Percentiles rank a stretch among this genome's conserved stretches.
Evolutionary conservation across 2,797 vertebrate genomes (phyloP).

Genomic region (Crossoptilon crossoptilon): DNA sequence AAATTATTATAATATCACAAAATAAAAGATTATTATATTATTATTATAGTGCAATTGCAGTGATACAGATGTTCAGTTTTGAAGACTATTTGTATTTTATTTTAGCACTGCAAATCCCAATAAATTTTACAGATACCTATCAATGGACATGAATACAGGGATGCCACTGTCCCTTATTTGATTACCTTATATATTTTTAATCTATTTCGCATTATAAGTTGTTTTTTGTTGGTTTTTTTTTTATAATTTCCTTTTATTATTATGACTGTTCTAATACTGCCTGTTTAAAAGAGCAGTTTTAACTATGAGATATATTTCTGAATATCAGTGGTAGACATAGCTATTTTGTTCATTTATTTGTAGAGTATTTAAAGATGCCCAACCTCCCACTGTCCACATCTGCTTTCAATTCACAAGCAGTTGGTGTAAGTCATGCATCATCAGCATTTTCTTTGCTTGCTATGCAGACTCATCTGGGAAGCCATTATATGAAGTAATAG

Average conservation of each 20-base stretch:
- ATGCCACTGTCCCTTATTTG: neutral
- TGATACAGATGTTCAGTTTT: neutral
- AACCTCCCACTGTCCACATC: constrained; percentile 71
- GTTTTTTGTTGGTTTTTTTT: neutral
- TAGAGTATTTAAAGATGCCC: constrained; percentile 31
- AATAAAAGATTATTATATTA: too few species aligned
- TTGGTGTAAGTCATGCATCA: constrained; percentile 71
- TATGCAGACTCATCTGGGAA: constrained; percentile 65
- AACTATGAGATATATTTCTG: neutral
- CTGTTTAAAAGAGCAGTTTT: neutral
- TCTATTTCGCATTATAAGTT: neutral
- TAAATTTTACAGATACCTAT: neutral
- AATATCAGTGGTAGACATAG: neutral
- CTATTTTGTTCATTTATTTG: neutral
- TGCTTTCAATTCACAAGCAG: constrained; percentile 73
- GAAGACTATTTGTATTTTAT: neutral
- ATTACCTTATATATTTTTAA: neutral
- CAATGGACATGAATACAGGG: neutral
- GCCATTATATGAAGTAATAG: constrained; percentile 63
- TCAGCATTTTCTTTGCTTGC: constrained; percentile 49
- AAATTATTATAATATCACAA: too few species aligned
- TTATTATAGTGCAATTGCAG: neutral
- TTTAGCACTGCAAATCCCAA: neutral
- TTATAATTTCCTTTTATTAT: neutral
- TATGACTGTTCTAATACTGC: neutral